Percentiles rank a stretch among this genome's conserved stretches.
Evolutionary conservation across 1,140 invertebrate species (phyloP).

Genomic region (Druon quercuslanigerum): DNA sequence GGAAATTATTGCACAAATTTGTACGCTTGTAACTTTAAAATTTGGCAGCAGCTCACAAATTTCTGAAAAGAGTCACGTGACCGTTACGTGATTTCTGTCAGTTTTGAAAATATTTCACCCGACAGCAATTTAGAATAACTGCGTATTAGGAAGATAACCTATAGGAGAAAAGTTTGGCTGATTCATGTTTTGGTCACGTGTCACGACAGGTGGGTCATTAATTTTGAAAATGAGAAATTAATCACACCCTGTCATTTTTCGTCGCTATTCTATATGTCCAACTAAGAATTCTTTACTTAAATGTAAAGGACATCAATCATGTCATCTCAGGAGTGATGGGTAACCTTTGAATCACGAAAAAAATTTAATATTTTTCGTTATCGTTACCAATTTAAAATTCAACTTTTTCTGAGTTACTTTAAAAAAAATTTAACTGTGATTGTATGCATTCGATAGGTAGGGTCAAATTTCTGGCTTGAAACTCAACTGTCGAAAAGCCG

Average conservation of each 20-base stretch:
- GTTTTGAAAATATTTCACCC: constrained; percentile 39
- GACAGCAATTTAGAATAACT: constrained; percentile 29
- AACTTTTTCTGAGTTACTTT: no score
- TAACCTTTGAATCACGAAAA: no score
- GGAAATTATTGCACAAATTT: not conserved
- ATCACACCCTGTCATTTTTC: not conserved
- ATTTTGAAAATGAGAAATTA: not conserved
- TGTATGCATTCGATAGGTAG: no score
- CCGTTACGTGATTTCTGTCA: constrained; percentile 31
- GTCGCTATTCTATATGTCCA: not conserved
- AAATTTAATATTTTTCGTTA: no score
- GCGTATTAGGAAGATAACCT: not conserved
- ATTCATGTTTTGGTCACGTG: not conserved
- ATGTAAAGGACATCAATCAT: no score
- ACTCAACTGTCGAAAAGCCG: no score
- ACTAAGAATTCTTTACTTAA: not conserved
- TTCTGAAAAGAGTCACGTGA: constrained; percentile 36
- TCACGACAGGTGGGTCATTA: not conserved
- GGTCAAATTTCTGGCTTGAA: no score
- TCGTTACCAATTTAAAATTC: no score
- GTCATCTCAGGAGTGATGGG: no score
- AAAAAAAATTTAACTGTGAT: no score
- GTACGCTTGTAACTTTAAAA: constrained; percentile 3
- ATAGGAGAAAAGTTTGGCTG: not conserved
- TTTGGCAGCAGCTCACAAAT: not conserved